Conservation (phyloP, 2,113 vertebrate genomes). For the Pampusana beccarii region DNA sequence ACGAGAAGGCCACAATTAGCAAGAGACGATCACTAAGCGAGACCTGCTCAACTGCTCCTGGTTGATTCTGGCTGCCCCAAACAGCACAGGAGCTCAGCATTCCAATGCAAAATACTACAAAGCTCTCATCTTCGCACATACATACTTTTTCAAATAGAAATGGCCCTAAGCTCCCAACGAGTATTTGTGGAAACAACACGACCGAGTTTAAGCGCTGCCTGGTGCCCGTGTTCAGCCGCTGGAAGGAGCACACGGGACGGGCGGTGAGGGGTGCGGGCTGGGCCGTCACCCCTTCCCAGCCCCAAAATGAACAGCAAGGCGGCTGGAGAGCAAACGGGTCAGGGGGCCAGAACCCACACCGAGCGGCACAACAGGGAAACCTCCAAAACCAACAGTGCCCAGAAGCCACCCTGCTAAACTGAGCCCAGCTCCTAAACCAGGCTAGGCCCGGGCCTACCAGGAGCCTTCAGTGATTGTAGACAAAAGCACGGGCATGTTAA, state of each 20-base stretch:
- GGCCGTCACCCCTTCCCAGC: neutral
- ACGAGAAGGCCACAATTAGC: fast-evolving
- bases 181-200: fast-evolving
- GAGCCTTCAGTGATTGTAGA: fast-evolving
- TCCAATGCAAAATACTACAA: fast-evolving
- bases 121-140: neutral
- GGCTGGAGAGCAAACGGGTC: neutral
- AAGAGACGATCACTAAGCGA: neutral
- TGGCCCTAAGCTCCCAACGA: neutral
- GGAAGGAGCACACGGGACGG: neutral
- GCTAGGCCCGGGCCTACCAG: neutral
- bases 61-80: neutral
- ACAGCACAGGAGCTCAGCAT: fast-evolving
- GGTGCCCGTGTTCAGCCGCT: fast-evolving
- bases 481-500: fast-evolving
- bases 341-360: fast-evolving
- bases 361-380: neutral
- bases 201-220: neutral
- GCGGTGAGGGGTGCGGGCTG: no score
- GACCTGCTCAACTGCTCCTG: neutral
- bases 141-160: neutral
- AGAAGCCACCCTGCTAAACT: neutral
- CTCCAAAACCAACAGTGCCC: neutral
- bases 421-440: neutral
- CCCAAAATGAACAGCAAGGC: neutral